Conservation (phyloP, 92 coral and sea anemone genomes). For the Anthopleura xanthogrammica region DNA sequence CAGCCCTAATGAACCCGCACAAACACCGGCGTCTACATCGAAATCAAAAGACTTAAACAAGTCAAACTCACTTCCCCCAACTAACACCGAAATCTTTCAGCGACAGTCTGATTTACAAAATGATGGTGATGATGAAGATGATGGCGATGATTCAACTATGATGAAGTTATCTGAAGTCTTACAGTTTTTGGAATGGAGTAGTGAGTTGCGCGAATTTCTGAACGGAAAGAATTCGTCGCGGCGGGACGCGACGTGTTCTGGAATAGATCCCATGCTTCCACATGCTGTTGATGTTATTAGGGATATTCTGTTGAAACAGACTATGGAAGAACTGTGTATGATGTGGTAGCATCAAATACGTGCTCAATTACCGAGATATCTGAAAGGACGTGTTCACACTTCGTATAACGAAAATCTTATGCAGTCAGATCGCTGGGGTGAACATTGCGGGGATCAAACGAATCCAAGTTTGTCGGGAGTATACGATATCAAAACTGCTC, state of each 20-base stretch:
- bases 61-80: neutral
- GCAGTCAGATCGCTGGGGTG: too few relatives aligned
- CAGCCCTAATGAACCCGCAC: neutral
- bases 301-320: constrained; percentile 76
- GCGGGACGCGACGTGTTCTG: constrained; percentile 62
- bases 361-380: too few relatives aligned
- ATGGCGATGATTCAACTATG: neutral
- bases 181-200: constrained; percentile 44
- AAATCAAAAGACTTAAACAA: neutral
- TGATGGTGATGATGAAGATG: neutral
- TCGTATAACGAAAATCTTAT: too few relatives aligned
- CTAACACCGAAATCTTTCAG: neutral
- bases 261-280: constrained; percentile 54
- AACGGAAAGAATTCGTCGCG: constrained; percentile 40
- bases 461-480: too few relatives aligned
- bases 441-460: too few relatives aligned
- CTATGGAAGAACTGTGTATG: constrained; percentile 97
- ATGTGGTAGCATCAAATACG: constrained; percentile 52
- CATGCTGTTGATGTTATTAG: constrained; percentile 72
- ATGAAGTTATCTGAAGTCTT: constrained; percentile 5
- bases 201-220: constrained; percentile 47
- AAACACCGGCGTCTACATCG: neutral
- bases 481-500: too few relatives aligned
- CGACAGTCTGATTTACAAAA: neutral
- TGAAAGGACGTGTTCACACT: too few relatives aligned